phyloP scores from a whole-genome alignment of 35 echinoderm and acorn worm species.

The Lytechinus variegatus region DNA sequence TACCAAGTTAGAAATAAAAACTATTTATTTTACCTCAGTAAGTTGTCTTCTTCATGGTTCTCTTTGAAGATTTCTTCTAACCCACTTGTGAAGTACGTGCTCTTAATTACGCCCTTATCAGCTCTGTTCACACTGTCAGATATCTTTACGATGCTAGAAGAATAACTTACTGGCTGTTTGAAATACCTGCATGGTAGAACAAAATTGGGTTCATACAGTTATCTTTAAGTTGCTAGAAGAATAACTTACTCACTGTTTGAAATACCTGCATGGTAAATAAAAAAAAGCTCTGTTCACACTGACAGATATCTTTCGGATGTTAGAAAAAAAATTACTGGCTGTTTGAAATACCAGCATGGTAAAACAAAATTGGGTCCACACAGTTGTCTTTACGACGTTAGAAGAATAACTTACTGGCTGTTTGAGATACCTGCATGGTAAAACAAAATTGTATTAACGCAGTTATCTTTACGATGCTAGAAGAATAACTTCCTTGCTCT shows the following conservation, averaged over 20 bases:
- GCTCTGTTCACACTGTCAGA: conserved; percentile 88
- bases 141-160: conserved; percentile 83
- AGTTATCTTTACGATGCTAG: too few relatives aligned
- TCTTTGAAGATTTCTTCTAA: conserved; percentile 78
- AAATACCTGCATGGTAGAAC: conserved; percentile 69
- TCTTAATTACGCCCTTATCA: conserved; percentile 66
- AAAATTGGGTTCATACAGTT: too few relatives aligned
- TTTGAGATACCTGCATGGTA: conserved; percentile 83
- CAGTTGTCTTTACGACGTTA: conserved; percentile 80
- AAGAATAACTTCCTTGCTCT: too few relatives aligned
- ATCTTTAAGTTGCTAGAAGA: too few relatives aligned
- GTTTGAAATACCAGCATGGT: too few relatives aligned
- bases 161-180: conserved; percentile 76
- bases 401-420: conserved; percentile 71
- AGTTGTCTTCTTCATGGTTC: conserved; percentile 70
- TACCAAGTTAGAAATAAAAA: too few relatives aligned
- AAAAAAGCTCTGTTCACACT: too few relatives aligned
- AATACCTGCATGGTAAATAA: too few relatives aligned
- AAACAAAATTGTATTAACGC: neutral
- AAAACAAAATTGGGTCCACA: too few relatives aligned
- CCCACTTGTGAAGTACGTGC: conserved; percentile 69
- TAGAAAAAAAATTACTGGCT: too few relatives aligned
- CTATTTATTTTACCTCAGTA: conserved; percentile 64
- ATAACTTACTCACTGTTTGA: too few relatives aligned
- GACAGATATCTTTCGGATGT: too few relatives aligned